A percentile compares a stretch with the other conserved stretches of the same genome.
phyloP scores from a whole-genome alignment of 2,797 vertebrate species.

The Emys orbicularis region DNA sequence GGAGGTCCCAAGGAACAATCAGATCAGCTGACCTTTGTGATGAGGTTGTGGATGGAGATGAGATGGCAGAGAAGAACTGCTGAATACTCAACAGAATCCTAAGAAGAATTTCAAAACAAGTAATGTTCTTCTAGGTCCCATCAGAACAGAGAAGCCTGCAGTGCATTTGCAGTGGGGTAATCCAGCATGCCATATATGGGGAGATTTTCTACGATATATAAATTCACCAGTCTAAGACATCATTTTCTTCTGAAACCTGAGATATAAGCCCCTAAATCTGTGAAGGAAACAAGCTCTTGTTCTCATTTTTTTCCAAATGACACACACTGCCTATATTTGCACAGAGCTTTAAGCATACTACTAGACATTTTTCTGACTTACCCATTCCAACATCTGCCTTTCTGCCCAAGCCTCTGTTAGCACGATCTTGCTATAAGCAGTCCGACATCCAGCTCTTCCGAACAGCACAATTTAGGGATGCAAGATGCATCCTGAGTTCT shows the following conservation, averaged over 20 bases:
- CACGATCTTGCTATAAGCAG: background rate
- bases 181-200: background rate
- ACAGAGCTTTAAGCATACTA: background rate
- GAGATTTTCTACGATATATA: background rate
- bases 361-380: background rate
- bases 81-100: constrained; percentile 51
- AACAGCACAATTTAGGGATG: background rate
- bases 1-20: constrained; percentile 22
- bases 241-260: background rate
- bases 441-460: background rate
- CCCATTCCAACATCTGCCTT: background rate
- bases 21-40: constrained; percentile 34
- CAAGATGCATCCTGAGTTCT: constrained; percentile 9
- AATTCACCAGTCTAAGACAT: background rate
- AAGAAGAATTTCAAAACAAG: constrained; percentile 44
- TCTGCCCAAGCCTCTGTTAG: background rate
- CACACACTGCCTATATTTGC: background rate
- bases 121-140: background rate
- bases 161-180: constrained; percentile 7
- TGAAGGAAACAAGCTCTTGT: background rate
- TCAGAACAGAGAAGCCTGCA: constrained; percentile 6
- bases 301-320: background rate
- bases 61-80: background rate
- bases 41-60: background rate
- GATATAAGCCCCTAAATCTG: rapidly evolving